These are phyloP conservation scores for Gymnocephalus cernua DNA, from an alignment of 2,113 vertebrate species.

Conservation along the genomic window DNA sequence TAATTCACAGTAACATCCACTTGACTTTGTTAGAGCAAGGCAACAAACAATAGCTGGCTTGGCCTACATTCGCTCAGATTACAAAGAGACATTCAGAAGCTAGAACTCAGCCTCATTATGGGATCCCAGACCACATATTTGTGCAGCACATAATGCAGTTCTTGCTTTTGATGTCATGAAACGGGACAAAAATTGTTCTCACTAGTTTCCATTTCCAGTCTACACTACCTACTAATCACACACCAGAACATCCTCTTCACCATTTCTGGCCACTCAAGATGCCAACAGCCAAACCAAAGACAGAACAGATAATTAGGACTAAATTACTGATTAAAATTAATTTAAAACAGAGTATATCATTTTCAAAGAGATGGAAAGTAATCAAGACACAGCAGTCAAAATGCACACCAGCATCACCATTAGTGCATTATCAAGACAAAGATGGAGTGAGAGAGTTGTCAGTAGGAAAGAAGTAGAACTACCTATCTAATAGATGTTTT, in stretches of 20 bases:
- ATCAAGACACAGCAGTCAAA: constrained; percentile 27
- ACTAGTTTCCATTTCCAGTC: not conserved
- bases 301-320: not conserved
- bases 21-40: constrained; percentile 16
- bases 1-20: constrained; percentile 2
- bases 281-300: constrained; percentile 14
- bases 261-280: not conserved
- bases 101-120: constrained; percentile 30
- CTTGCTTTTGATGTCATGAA: constrained; percentile 2
- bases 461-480: constrained; percentile 15
- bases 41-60: constrained; percentile 36
- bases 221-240: not conserved
- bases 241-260: not conserved
- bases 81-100: constrained; percentile 52
- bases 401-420: constrained; percentile 17
- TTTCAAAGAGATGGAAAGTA: constrained; percentile 5
- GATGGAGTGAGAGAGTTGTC: not conserved
- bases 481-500: not conserved
- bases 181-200: too few relatives aligned
- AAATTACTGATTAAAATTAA: constrained; percentile 1
- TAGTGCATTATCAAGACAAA: not conserved
- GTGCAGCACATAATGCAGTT: not conserved
- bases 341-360: not conserved
- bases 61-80: constrained; percentile 52
- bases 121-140: not conserved